Conservation (phyloP, 2,888 invertebrate species). For the Crepidodera aurea region DNA sequence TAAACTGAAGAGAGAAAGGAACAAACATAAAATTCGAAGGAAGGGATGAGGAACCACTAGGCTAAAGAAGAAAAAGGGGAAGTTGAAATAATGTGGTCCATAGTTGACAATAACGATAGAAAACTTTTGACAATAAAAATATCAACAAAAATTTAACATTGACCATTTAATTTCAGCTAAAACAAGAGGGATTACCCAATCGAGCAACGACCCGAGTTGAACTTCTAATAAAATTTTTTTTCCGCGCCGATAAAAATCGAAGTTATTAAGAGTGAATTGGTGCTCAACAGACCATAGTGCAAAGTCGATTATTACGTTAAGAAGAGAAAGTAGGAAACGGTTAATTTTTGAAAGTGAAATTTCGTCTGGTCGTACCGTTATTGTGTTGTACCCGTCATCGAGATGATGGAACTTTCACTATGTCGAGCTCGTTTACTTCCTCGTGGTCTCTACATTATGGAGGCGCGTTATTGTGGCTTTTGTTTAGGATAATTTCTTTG, state of each 20-base stretch:
- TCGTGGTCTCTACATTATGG: neutral
- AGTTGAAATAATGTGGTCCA: too few relatives aligned
- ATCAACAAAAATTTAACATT: constrained; percentile 4
- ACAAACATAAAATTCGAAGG: too few relatives aligned
- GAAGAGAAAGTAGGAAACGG: constrained; percentile 57
- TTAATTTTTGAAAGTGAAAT: constrained; percentile 56
- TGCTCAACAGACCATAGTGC: constrained; percentile 37
- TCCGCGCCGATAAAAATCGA: constrained; percentile 6
- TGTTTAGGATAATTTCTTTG: constrained; percentile 1
- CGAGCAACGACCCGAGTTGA: constrained; percentile 19
- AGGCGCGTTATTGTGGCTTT: neutral
- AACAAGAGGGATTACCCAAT: neutral
- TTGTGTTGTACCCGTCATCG: constrained; percentile 11
- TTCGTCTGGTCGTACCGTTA: constrained; percentile 35
- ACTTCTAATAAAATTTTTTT: constrained; percentile 21
- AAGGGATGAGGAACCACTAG: too few relatives aligned
- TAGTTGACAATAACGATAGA: too few relatives aligned
- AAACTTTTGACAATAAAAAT: too few relatives aligned
- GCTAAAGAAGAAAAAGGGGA: too few relatives aligned
- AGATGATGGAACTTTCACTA: constrained; percentile 13
- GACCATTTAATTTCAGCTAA: neutral
- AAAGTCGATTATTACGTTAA: constrained; percentile 38
- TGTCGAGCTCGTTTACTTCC: constrained; percentile 8
- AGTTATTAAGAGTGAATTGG: constrained; percentile 37
- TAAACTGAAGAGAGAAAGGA: too few relatives aligned